phyloP scores from a whole-genome alignment of 64 coral and sea anemone species.

The Dendronephthya gigantea region DNA sequence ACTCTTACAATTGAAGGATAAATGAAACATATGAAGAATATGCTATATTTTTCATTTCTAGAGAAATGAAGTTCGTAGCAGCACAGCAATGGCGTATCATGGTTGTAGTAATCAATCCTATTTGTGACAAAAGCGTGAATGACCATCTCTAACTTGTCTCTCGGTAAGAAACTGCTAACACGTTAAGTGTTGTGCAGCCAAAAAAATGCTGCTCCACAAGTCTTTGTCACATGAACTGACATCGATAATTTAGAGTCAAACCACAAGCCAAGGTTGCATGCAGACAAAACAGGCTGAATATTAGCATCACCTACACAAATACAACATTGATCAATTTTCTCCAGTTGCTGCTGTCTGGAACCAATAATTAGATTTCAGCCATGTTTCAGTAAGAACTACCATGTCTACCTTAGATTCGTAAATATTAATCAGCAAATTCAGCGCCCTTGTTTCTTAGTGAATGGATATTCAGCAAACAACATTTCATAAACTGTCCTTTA shows the following conservation, averaged over 20 bases:
- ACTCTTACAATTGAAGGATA: too few species aligned
- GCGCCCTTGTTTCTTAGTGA: constrained; percentile 24
- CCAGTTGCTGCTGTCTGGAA: background rate
- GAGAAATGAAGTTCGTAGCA: too few species aligned
- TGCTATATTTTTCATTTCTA: too few species aligned
- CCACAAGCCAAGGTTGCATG: constrained; percentile 22
- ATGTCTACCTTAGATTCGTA: constrained; percentile 28
- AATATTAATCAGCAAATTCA: constrained; percentile 34
- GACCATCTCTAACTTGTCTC: background rate
- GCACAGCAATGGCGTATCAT: too few species aligned
- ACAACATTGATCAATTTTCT: background rate
- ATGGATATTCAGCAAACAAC: constrained; percentile 28
- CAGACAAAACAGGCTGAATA: background rate
- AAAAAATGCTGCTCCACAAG: background rate
- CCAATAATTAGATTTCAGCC: background rate
- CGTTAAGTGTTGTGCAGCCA: constrained; percentile 28
- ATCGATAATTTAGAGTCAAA: constrained; percentile 14
- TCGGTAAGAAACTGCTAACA: constrained; percentile 21
- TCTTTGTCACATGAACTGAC: constrained; percentile 10
- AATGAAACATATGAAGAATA: too few species aligned
- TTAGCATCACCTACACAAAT: background rate
- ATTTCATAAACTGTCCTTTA: constrained; percentile 30
- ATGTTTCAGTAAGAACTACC: constrained; percentile 23
- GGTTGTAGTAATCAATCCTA: background rate
- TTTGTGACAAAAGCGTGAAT: background rate